These are phyloP conservation scores for Armadillidium nasatum DNA, from an alignment of 1,140 invertebrate genomes.

Conservation along the genomic window DNA sequence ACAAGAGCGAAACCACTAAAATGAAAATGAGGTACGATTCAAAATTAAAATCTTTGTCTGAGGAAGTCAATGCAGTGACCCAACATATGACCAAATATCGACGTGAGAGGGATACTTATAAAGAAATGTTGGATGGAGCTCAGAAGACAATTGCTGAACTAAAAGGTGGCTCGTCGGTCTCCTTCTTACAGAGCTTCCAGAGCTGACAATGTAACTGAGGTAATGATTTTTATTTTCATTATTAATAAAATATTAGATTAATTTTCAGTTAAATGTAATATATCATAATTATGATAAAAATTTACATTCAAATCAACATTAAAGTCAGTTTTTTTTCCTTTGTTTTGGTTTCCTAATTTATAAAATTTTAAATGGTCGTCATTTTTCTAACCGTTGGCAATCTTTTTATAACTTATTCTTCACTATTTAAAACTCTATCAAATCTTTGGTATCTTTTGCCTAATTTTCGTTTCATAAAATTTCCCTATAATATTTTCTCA, in stretches of 20 bases:
- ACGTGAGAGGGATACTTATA: conserved; percentile 81
- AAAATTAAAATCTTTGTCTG: conserved; percentile 73
- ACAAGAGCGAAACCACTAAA: conserved; percentile 76
- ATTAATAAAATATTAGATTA: background rate
- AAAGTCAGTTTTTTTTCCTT: too few species aligned
- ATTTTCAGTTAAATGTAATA: too few species aligned
- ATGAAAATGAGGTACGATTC: conserved; percentile 84
- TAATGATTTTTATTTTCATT: conserved; percentile 3
- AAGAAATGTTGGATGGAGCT: conserved; percentile 81
- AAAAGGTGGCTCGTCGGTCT: conserved; percentile 51
- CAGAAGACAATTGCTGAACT: conserved; percentile 74
- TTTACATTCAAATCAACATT: too few species aligned
- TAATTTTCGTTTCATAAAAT: too few species aligned
- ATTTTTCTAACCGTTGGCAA: too few species aligned
- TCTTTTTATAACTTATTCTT: too few species aligned
- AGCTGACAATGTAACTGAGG: conserved; percentile 40
- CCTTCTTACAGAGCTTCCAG: conserved; percentile 34
- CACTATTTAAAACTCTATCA: too few species aligned
- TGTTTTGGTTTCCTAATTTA: too few species aligned
- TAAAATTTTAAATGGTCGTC: too few species aligned
- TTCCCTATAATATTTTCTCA: too few species aligned
- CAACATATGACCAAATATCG: conserved; percentile 73
- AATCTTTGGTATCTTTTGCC: too few species aligned
- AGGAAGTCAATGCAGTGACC: conserved; percentile 79
- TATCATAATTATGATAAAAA: too few species aligned